A percentile compares a stretch with the other conserved stretches of the same genome.
Conservation (phyloP, 1,140 invertebrate genomes). For the Teleogryllus occipitalis region DNA sequence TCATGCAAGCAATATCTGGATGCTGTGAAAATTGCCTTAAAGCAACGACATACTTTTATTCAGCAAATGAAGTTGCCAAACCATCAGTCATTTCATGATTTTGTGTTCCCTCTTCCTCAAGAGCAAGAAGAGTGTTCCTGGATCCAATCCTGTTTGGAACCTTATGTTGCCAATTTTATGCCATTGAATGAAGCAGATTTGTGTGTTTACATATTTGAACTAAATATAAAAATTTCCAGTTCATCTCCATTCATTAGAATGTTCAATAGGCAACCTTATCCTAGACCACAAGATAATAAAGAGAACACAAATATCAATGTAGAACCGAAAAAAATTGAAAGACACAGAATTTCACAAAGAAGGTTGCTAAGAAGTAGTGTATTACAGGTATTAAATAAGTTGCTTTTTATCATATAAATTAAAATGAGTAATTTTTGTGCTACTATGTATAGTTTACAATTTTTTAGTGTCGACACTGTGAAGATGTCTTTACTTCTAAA, state of each 20-base stretch:
- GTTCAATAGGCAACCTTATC: conserved; percentile 28
- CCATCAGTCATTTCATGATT: not conserved
- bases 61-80: not conserved
- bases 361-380: conserved; percentile 24
- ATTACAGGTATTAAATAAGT: not conserved
- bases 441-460: conserved; percentile 13
- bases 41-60: conserved; percentile 18
- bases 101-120: not conserved
- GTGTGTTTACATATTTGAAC: conserved; percentile 30
- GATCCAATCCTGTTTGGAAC: conserved; percentile 27
- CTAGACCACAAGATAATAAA: conserved; percentile 28
- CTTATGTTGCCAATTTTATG: conserved; percentile 25
- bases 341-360: conserved; percentile 24
- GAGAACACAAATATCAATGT: conserved; percentile 28
- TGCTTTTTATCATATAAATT: not conserved
- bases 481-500: conserved; percentile 34
- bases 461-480: conserved; percentile 33
- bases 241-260: conserved; percentile 28
- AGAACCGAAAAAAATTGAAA: conserved; percentile 25
- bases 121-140: conserved; percentile 25
- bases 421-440: not conserved
- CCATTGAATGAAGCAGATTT: conserved; percentile 30
- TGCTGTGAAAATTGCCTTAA: conserved; percentile 26
- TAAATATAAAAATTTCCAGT: conserved; percentile 20
- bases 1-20: conserved; percentile 27